These are phyloP conservation scores for Frankliniella fusca DNA, from an alignment of 2,888 invertebrate species.

Conservation along the genomic window DNA sequence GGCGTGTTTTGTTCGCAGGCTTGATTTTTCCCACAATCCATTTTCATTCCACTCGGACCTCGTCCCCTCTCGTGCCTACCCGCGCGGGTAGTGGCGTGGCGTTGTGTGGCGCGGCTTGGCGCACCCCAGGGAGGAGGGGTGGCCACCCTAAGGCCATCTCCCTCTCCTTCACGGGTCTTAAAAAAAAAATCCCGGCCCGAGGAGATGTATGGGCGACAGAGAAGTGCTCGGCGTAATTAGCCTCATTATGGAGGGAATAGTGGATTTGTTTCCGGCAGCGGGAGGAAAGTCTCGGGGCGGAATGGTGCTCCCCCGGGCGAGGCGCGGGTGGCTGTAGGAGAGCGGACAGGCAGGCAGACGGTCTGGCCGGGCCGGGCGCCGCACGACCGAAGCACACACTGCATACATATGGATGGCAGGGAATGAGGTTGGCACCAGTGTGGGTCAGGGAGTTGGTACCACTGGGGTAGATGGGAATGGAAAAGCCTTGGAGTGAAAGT, in stretches of 20 bases:
- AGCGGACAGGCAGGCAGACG: background rate
- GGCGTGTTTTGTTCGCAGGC: background rate
- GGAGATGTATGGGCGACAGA: background rate
- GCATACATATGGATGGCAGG: background rate
- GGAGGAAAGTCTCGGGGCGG: background rate
- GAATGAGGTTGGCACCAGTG: too few relatives aligned
- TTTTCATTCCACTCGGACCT: background rate
- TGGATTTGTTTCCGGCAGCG: conserved; percentile 16
- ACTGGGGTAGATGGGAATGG: too few relatives aligned
- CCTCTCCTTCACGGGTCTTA: too few relatives aligned
- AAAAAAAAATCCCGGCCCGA: background rate
- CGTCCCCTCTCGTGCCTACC: too few relatives aligned
- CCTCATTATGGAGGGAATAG: conserved; percentile 18
- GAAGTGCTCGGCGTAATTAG: conserved; percentile 14
- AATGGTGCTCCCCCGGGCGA: background rate
- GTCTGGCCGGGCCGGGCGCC: background rate
- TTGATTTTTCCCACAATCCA: background rate
- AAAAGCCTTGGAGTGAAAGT: too few relatives aligned
- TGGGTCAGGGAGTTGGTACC: too few relatives aligned
- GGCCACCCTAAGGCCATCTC: too few relatives aligned
- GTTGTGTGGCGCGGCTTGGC: too few relatives aligned
- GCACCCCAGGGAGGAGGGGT: too few relatives aligned
- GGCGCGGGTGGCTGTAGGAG: background rate
- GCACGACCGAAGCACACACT: background rate
- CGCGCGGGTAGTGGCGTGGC: too few relatives aligned